Evolutionary conservation across 2,113 vertebrate species (phyloP).

Genomic region (Narcine bancroftii): DNA sequence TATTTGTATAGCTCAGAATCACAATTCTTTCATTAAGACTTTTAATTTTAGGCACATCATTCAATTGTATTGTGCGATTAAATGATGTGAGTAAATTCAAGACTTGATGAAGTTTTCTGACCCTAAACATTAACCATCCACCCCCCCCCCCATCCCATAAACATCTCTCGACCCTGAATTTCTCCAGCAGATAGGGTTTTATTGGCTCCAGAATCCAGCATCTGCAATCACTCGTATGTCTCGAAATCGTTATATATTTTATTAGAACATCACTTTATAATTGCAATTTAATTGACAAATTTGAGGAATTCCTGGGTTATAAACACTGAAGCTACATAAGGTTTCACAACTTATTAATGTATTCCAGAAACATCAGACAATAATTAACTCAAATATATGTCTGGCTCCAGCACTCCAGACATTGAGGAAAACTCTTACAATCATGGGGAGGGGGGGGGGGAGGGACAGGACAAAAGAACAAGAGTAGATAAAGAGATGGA

Average conservation of each 20-base stretch:
- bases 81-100: not conserved
- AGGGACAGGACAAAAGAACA: too few relatives aligned
- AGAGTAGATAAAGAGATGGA: too few relatives aligned
- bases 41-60: not conserved
- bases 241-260: too few relatives aligned
- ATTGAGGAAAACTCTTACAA: not conserved
- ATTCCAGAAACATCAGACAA: constrained; percentile 10
- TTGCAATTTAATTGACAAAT: not conserved
- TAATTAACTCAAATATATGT: constrained; percentile 30
- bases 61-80: not conserved
- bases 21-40: not conserved
- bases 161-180: too few relatives aligned
- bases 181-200: too few relatives aligned
- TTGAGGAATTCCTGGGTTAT: not conserved
- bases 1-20: not conserved
- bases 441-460: too few relatives aligned
- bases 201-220: too few relatives aligned
- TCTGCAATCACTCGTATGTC: too few relatives aligned
- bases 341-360: constrained; percentile 25
- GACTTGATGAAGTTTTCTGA: too few relatives aligned
- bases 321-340: constrained; percentile 30
- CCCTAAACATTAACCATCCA: too few relatives aligned
- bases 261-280: constrained; percentile 20
- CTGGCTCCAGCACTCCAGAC: not conserved
- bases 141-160: too few relatives aligned